phyloP scores from a whole-genome alignment of 2,888 invertebrate species.

The Patella ulyssiponensis region DNA sequence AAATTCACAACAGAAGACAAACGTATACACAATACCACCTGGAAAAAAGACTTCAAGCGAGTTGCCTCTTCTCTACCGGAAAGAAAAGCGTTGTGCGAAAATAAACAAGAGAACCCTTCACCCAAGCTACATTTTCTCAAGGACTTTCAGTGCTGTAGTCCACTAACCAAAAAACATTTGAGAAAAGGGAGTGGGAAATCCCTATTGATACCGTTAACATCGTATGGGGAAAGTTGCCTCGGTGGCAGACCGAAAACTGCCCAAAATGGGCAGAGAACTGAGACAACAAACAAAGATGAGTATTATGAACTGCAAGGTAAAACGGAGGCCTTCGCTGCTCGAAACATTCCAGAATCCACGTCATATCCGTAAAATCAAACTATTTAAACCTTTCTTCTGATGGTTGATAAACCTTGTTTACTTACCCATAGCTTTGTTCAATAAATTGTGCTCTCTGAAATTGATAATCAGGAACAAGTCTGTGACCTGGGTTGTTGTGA shows the following conservation, averaged over 20 bases:
- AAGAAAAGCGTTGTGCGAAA: neutral
- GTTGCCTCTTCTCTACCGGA: neutral
- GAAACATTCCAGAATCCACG: neutral
- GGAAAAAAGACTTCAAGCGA: conserved; percentile 4
- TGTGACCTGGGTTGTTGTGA: too few relatives aligned
- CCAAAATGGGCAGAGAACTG: neutral
- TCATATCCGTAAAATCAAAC: neutral
- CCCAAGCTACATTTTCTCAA: neutral
- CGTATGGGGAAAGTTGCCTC: neutral
- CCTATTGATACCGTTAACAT: neutral
- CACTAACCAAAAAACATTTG: neutral
- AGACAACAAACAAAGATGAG: neutral
- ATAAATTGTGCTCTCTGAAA: too few relatives aligned
- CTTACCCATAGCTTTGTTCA: too few relatives aligned
- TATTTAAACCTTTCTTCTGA: too few relatives aligned
- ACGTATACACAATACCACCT: neutral
- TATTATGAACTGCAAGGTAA: conserved; percentile 1
- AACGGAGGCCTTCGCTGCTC: neutral
- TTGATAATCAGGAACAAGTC: too few relatives aligned
- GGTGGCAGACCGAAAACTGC: neutral
- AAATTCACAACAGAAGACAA: conserved; percentile 1
- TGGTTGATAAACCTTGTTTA: too few relatives aligned
- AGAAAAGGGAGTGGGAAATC: conserved; percentile 6
- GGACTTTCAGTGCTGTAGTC: neutral
- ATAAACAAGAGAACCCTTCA: neutral